Evolutionary conservation across 2,888 invertebrate genomes (phyloP).

Genomic region (Arenicola marina): DNA sequence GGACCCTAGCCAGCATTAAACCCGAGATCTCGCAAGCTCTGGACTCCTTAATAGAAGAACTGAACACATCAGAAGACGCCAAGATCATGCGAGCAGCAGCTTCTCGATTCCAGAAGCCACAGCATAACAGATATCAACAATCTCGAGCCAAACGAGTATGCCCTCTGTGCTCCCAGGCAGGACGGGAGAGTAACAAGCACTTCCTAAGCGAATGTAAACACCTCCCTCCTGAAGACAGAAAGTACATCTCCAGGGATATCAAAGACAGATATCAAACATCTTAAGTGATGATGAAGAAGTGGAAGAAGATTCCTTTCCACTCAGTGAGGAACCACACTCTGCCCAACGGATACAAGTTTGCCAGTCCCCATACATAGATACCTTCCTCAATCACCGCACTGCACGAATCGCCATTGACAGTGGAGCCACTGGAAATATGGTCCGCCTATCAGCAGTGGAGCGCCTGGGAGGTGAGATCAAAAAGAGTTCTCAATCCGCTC

Average conservation of each 20-base stretch:
- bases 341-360: background rate
- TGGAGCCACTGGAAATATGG: slow-evolving; percentile 7
- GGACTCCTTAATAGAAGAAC: slow-evolving; percentile 28
- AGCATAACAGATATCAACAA: no score
- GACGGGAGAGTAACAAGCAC: slow-evolving; percentile 21
- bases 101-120: background rate
- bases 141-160: slow-evolving; percentile 5
- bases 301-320: slow-evolving; percentile 6
- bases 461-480: background rate
- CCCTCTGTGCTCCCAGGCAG: slow-evolving; percentile 32
- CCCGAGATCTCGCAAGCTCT: slow-evolving; percentile 34
- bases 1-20: slow-evolving; percentile 34
- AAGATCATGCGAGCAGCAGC: no score
- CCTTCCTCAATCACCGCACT: slow-evolving; percentile 1
- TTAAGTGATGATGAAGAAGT: slow-evolving; percentile 6
- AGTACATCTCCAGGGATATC: no score
- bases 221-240: no score
- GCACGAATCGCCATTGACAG: slow-evolving; percentile 7
- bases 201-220: slow-evolving; percentile 32
- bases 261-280: slow-evolving; percentile 20
- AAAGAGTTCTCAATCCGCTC: slow-evolving; percentile 4
- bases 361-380: slow-evolving; percentile 10
- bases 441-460: background rate
- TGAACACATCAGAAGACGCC: no score
- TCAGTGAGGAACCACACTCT: background rate